Base-by-base conservation (phyloP, 2,888 invertebrate genomes). In the Drosophila fulvimacula region DNA sequence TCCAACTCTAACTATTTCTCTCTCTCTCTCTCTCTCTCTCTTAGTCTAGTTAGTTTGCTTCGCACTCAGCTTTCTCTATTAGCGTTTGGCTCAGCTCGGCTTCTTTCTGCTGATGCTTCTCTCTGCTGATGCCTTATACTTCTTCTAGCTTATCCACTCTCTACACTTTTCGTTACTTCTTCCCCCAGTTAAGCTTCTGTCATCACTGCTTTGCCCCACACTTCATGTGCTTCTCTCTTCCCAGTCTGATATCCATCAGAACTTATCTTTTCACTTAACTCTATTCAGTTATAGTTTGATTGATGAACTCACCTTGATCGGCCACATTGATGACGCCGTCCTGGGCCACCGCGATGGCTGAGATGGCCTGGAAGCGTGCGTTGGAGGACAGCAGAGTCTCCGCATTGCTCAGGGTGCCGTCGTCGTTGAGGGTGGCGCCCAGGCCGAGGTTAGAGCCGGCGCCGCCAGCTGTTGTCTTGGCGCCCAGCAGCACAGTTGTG, bases 321-420 rank as follows among this genome's bases (percentile, higher is more conserved):
- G 98, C 98, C 57, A 99, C 96, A 93, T 98, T 97, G 49, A 99
- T 94, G 62, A 98, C 96, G n/a, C 98, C 98, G 91, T 98, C 98
- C 38, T 98, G 98, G 34, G 98, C 97, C 41, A 99, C 98, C 13
- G 98, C 96, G 44, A 99, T 94, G 13, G 98, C 97, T 41, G 97
- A 97, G 91, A 97, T 96, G 6, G 96, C 95, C 85, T 96, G 96
- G 93, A 98, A 97, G 91, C 96, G 95, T 0, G 98, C 97, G 91
- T 98, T 98, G 5, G 97, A 97, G 1, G 98, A 98, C 24, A 98
- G 93, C 75, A 98, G 93, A 27, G 97, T 97, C 92, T 96, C 96
- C 1, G 97, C 96, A 91, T 96, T 96, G 74, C 96, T 96, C 60
- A 92, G 68, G n/a, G 92, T 92, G 58, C 91, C 91, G 62, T 92